phyloP scores from a whole-genome alignment of 2,113 vertebrate genomes.

The Rhea pennata region DNA sequence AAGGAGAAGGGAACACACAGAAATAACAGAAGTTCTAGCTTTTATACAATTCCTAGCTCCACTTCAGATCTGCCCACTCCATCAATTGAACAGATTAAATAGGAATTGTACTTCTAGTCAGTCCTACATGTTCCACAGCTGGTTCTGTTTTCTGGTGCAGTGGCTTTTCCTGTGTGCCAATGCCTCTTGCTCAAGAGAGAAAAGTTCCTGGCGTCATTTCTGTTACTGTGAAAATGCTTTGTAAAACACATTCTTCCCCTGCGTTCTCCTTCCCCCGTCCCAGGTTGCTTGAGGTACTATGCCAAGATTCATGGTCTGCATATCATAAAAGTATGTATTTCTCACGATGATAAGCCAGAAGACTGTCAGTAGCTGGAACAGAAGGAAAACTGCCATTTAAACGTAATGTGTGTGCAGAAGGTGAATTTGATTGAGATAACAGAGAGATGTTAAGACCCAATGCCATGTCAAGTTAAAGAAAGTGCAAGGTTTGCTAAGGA shows the following conservation, averaged over 20 bases:
- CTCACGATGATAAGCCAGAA: fast-evolving
- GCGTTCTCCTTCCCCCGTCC: neutral
- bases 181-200: neutral
- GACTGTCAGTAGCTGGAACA: neutral
- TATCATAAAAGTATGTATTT: fast-evolving
- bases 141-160: neutral
- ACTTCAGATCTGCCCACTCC: neutral
- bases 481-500: neutral
- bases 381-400: neutral
- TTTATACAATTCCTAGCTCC: neutral
- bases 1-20: neutral
- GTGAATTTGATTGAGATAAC: neutral
- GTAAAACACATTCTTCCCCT: neutral
- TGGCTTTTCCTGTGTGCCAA: neutral
- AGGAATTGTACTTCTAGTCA: neutral
- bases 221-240: neutral
- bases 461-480: neutral
- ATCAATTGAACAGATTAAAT: neutral
- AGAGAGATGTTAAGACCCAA: neutral
- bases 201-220: neutral
- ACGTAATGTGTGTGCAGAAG: neutral
- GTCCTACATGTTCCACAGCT: neutral
- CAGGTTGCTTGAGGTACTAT: neutral
- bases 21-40: neutral
- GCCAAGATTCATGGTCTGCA: neutral